Percentiles rank a stretch among this genome's conserved stretches.
Evolutionary conservation across 2,888 invertebrate genomes (phyloP).

Genomic region (Autographa gamma): DNA sequence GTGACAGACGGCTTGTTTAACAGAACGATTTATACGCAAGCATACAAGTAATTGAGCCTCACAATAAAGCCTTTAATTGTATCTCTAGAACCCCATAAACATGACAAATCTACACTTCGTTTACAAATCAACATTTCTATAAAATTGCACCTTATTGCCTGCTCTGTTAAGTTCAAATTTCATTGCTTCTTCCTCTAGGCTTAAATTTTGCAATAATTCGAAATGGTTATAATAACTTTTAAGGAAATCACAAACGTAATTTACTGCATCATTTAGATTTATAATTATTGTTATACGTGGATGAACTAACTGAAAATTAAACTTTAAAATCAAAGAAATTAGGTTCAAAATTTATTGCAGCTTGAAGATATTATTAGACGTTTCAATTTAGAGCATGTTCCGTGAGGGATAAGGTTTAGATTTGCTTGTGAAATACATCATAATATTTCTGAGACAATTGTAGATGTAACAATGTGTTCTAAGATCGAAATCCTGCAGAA

Average conservation of each 20-base stretch:
- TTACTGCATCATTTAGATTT: conserved; percentile 31
- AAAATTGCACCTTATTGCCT: conserved; percentile 7
- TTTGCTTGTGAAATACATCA: neutral
- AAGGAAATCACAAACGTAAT: conserved; percentile 11
- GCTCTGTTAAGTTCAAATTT: neutral
- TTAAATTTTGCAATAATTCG: conserved; percentile 2
- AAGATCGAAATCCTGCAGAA: neutral
- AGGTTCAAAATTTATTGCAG: neutral
- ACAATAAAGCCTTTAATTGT: conserved; percentile 11
- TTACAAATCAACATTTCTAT: neutral
- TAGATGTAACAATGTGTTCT: neutral
- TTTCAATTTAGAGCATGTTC: neutral
- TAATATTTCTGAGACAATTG: neutral
- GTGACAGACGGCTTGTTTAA: conserved; percentile 14
- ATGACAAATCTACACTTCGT: conserved; percentile 17
- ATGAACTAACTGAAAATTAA: neutral
- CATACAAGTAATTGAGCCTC: conserved; percentile 20
- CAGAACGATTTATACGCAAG: conserved; percentile 22
- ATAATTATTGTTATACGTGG: conserved; percentile 20
- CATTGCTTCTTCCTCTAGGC: neutral
- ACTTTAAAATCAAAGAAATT: neutral
- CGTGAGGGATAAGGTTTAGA: neutral
- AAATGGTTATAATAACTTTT: conserved; percentile 7
- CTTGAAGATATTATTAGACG: neutral
- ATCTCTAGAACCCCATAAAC: conserved; percentile 37